These are phyloP conservation scores for Ariolimax columbianus DNA, from an alignment of 2,888 invertebrate genomes.

Conservation along the genomic window DNA sequence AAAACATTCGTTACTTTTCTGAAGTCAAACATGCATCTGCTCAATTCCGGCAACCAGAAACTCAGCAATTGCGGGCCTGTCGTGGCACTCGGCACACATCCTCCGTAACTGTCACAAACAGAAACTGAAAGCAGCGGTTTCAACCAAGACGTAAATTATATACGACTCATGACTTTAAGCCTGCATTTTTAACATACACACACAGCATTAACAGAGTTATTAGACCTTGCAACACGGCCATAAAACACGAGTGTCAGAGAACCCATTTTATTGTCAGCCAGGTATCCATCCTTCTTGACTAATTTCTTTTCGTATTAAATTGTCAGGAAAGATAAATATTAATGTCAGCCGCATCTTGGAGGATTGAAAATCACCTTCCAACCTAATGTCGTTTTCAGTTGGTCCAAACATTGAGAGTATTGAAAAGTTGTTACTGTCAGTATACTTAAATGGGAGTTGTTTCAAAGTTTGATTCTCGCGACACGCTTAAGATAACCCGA, in stretches of 20 bases:
- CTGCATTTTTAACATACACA: not conserved
- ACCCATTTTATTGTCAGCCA: not conserved
- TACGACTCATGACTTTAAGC: not conserved
- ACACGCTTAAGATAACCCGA: no score
- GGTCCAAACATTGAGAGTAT: no score
- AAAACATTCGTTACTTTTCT: no score
- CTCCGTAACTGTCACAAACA: no score
- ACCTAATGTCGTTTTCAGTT: not conserved
- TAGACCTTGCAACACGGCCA: not conserved
- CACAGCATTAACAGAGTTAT: not conserved
- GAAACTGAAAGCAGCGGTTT: not conserved
- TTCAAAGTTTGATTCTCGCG: no score
- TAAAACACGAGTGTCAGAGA: constrained; percentile 25
- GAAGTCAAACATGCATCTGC: no score
- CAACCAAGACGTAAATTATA: not conserved
- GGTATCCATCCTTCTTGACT: not conserved
- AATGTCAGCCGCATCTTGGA: constrained; percentile 1
- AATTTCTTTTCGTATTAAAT: constrained; percentile 29
- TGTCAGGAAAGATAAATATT: constrained; percentile 17
- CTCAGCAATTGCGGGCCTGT: no score
- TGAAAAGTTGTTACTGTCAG: no score
- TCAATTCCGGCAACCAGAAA: not conserved
- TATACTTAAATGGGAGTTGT: no score
- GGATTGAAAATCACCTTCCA: not conserved
- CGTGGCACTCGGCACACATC: no score